Conservation (phyloP, 2,888 invertebrate species). For the Polyommatus icarus region DNA sequence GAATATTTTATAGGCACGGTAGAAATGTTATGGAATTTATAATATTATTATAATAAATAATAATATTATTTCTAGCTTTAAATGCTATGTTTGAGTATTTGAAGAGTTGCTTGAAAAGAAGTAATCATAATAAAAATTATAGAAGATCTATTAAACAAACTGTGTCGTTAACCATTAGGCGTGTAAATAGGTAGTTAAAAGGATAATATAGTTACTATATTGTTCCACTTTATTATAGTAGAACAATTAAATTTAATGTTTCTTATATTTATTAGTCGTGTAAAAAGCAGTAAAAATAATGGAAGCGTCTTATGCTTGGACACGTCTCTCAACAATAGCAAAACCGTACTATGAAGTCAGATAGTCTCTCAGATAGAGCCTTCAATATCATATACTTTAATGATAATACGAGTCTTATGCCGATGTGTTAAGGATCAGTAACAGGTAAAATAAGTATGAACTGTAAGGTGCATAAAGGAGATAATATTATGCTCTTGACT, state of each 20-base stretch:
- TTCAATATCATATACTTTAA: not conserved
- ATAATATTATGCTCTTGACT: too few relatives aligned
- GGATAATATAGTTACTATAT: not conserved
- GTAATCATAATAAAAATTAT: not conserved
- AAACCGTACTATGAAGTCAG: not conserved
- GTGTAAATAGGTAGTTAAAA: not conserved
- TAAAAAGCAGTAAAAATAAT: constrained; percentile 6
- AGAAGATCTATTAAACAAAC: not conserved
- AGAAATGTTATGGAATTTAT: too few relatives aligned
- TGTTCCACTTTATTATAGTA: too few relatives aligned
- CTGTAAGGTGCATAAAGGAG: not conserved
- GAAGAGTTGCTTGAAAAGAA: not conserved
- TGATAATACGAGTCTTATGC: too few relatives aligned
- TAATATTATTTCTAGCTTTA: too few relatives aligned
- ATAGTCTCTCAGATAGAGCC: not conserved
- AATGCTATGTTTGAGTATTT: too few relatives aligned
- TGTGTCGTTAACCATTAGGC: not conserved
- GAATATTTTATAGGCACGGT: too few relatives aligned
- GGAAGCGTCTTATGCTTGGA: not conserved
- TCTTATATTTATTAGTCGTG: constrained; percentile 9
- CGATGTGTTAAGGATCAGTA: too few relatives aligned
- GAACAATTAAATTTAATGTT: not conserved
- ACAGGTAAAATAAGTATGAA: too few relatives aligned
- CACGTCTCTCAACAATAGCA: not conserved
- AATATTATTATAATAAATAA: too few relatives aligned